Percentiles rank a stretch among this genome's conserved stretches.
These are phyloP conservation scores for Ptyas mucosa DNA, from an alignment of 2,113 vertebrate genomes.

Conservation along the genomic window DNA sequence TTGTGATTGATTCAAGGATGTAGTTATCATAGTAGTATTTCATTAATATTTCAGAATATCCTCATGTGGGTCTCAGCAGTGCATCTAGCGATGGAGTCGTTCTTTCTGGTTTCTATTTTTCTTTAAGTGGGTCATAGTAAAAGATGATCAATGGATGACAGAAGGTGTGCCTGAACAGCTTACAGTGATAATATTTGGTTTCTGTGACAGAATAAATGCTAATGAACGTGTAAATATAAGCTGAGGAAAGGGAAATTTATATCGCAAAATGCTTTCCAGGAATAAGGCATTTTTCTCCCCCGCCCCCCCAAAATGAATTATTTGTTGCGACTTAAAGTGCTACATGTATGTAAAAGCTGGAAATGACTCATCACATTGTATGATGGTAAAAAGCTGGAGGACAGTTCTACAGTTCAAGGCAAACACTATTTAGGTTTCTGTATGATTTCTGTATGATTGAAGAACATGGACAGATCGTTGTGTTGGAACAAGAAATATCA, in stretches of 20 bases:
- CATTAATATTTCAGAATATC: background rate
- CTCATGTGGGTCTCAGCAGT: background rate
- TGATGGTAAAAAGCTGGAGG: background rate
- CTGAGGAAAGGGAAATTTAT: background rate
- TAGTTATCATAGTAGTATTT: background rate
- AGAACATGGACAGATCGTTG: background rate
- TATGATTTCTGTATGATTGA: background rate
- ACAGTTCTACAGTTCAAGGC: background rate
- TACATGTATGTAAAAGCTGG: background rate
- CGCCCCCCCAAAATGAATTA: background rate
- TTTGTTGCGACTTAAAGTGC: background rate
- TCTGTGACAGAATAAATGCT: accelerated
- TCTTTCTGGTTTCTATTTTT: background rate
- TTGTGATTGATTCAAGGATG: background rate
- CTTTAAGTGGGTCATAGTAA: background rate
- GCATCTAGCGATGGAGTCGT: background rate
- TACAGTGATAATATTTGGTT: background rate
- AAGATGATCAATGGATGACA: background rate
- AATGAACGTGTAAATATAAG: background rate
- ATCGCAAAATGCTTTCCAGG: background rate
- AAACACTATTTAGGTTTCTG: background rate
- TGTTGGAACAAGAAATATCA: background rate
- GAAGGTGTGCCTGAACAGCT: background rate
- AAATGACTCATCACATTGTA: constrained; percentile 6
- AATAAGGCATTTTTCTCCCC: background rate